Conservation (phyloP, 2,113 vertebrate genomes). For the Steatornis caripensis region DNA sequence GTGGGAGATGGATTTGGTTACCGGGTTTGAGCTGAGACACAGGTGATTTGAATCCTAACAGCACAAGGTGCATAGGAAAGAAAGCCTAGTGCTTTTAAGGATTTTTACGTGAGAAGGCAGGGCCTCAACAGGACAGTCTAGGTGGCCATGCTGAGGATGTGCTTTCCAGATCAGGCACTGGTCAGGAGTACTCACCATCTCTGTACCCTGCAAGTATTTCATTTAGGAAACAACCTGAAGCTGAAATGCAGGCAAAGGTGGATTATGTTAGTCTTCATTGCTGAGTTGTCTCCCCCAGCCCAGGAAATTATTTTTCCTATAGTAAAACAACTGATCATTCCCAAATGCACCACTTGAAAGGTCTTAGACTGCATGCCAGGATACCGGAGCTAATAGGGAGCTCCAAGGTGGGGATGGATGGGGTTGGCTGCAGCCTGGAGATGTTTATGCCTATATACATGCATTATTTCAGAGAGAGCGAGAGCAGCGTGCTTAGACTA, state of each 20-base stretch:
- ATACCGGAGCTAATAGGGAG: not conserved
- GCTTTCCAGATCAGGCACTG: not conserved
- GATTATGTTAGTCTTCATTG: not conserved
- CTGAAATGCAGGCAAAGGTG: not conserved
- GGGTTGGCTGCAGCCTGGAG: not conserved
- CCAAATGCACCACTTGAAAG: not conserved
- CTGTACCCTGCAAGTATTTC: not conserved
- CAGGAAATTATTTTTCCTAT: not conserved
- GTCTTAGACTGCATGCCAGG: not conserved
- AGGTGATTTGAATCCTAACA: not conserved
- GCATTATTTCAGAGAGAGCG: not conserved
- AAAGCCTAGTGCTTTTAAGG: not conserved
- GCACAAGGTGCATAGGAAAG: not conserved
- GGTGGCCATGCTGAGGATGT: rapidly evolving
- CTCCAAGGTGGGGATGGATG: not conserved
- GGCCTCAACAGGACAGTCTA: not conserved
- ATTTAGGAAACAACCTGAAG: not conserved
- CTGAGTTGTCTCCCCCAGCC: not conserved
- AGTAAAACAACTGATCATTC: not conserved
- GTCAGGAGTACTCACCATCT: not conserved
- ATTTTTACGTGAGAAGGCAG: not conserved
- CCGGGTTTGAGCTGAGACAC: not conserved
- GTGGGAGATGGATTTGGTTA: not conserved
- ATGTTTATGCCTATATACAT: not conserved
- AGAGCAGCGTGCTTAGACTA: not conserved